A percentile compares a stretch with the other conserved stretches of the same genome.
Conservation (phyloP, 2,113 vertebrate species). For the Lanius ludovicianus region DNA sequence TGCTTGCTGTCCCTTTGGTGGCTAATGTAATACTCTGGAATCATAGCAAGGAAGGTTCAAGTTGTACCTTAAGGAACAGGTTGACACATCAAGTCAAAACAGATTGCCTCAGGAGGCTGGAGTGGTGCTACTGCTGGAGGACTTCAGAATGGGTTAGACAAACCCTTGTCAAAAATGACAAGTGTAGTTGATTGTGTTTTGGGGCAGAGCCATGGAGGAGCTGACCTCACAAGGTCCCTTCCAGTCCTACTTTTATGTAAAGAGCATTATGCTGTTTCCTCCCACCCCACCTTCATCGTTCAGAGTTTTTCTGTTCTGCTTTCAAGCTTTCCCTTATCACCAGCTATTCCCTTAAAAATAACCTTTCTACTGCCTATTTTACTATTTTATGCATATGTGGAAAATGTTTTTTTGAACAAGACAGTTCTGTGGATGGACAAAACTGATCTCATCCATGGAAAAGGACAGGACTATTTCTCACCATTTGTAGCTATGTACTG, state of each 20-base stretch:
- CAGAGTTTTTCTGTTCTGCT: background rate
- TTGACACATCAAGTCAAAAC: background rate
- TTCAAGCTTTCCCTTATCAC: background rate
- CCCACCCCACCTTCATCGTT: background rate
- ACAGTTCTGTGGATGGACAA: background rate
- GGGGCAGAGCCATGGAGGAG: background rate
- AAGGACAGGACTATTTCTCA: background rate
- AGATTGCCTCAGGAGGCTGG: constrained; percentile 26
- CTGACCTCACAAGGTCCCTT: background rate
- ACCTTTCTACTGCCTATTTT: background rate
- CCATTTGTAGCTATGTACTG: too few species aligned
- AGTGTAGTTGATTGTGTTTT: background rate
- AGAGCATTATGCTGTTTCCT: background rate
- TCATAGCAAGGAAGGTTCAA: background rate
- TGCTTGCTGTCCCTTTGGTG: background rate
- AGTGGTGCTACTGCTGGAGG: background rate
- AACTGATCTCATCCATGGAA: background rate
- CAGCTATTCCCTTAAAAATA: background rate
- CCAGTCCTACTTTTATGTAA: background rate
- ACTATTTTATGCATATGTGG: background rate
- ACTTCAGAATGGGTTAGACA: background rate
- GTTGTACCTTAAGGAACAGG: background rate
- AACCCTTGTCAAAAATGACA: background rate
- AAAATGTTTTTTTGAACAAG: background rate
- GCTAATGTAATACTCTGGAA: background rate